phyloP scores from a whole-genome alignment of 1,140 invertebrate genomes.

The Danaus melanippus region DNA sequence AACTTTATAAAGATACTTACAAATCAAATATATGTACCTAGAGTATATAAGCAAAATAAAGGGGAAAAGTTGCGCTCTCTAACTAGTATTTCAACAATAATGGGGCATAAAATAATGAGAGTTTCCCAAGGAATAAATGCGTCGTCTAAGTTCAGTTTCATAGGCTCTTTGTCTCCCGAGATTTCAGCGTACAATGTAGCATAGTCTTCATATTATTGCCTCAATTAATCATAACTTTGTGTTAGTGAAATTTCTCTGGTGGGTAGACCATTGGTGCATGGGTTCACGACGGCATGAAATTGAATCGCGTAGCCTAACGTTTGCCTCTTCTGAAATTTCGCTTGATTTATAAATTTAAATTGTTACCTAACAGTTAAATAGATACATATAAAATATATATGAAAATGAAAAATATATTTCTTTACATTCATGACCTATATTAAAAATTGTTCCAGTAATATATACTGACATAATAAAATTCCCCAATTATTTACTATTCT shows the following conservation, averaged over 20 bases:
- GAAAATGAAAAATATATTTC: constrained; percentile 1
- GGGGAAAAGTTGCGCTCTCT: too few species aligned
- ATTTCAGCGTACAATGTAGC: constrained; percentile 28
- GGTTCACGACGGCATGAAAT: constrained; percentile 67
- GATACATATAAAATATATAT: constrained; percentile 1
- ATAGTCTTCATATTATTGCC: constrained; percentile 55
- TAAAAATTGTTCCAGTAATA: constrained; percentile 14
- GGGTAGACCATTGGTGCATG: constrained; percentile 59
- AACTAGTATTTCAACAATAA: too few species aligned
- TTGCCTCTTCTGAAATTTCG: constrained; percentile 45
- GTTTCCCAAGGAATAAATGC: constrained; percentile 8
- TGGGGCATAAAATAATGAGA: constrained; percentile 2
- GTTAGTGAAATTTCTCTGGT: constrained; percentile 66
- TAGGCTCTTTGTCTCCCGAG: constrained; percentile 25
- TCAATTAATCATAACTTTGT: constrained; percentile 71
- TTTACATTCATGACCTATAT: constrained; percentile 29
- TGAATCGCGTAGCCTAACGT: constrained; percentile 60
- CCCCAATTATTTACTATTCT: constrained; percentile 9
- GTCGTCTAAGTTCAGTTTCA: constrained; percentile 9
- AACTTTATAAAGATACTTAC: too few species aligned
- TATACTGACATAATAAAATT: constrained; percentile 17
- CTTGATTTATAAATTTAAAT: constrained; percentile 34
- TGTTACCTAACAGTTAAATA: constrained; percentile 18
- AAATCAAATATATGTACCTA: too few species aligned
- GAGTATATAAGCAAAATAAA: too few species aligned